Conservation (phyloP, 2,797 vertebrate species). For the Pogoniulus pusillus region DNA sequence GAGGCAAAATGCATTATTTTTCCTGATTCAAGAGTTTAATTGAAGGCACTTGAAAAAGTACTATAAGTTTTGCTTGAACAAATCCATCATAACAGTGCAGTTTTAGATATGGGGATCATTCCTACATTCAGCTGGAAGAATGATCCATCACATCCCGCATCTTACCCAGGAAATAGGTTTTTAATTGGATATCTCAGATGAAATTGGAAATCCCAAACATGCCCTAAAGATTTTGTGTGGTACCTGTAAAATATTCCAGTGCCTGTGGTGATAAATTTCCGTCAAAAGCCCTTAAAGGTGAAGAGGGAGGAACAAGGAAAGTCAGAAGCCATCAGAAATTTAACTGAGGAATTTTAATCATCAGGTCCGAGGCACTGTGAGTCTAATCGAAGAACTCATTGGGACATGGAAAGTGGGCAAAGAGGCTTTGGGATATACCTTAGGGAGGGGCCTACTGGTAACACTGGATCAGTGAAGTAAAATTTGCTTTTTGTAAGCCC, state of each 20-base stretch:
- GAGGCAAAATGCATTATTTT: background rate
- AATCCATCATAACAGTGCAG: conserved; percentile 25
- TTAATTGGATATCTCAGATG: background rate
- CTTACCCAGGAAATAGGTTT: background rate
- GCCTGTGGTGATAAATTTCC: background rate
- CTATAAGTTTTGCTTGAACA: conserved; percentile 26
- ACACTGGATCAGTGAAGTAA: background rate
- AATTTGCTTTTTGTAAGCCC: background rate
- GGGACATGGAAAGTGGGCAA: background rate
- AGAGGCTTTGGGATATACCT: background rate
- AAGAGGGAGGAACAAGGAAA: background rate
- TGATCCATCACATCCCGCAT: background rate
- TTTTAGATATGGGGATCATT: conserved; percentile 30
- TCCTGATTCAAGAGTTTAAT: conserved; percentile 24
- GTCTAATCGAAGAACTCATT: background rate
- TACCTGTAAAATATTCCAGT: background rate
- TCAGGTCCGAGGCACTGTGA: background rate
- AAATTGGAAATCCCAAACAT: background rate
- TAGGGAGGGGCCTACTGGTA: background rate
- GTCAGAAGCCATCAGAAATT: background rate
- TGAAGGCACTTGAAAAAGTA: conserved; percentile 15
- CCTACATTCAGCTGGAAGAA: conserved; percentile 31
- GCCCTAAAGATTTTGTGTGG: background rate
- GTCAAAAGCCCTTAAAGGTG: background rate
- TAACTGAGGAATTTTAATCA: background rate